Base-by-base conservation (phyloP, 2,888 invertebrate genomes). In the Drosophila helvetica region DNA sequence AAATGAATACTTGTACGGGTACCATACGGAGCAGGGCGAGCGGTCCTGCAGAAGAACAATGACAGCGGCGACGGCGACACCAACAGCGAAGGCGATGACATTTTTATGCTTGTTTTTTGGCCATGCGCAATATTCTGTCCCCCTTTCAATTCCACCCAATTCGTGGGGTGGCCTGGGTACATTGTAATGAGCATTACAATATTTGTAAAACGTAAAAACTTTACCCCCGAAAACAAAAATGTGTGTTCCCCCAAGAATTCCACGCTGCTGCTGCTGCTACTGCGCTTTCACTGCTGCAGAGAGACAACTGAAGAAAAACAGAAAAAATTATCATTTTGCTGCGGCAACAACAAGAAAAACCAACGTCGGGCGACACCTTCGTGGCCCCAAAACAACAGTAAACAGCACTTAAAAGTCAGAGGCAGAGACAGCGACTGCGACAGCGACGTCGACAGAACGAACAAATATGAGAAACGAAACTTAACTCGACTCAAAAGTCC, bases 321-420 rank as follows among this genome's bases (percentile, higher is more conserved):
- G 47, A 42, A 62, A 62, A 48, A 38, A 38, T 38, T 15, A 38
- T 38, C n/a, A 38, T 38, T 38, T 38, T 19, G 33, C 47, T 47
- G 22, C 47, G 46, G 17, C 70, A 64, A 64, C 63, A 67, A 64
- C 38, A 61, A 64, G 65, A 47, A 83, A 78, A 71, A 63, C 61
- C 62, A 63, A 77, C 77, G 81, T 84, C 81, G 78, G 83, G 88
- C 87, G 90, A 90, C 90, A 90, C 90, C 90, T 90, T 90, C 85
- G 79, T 83, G 89, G 89, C 89, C 90, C 90, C 90, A 90, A 83
- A 83, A 83, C 86, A 83, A 84, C 83, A 90, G 90, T 90, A 89
- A 90, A 89, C 90, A 89, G 84, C 86, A 89, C 86, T 88, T 86
- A 88, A 86, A 86, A 84, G 80, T 85, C 80, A 78, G 76, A 76